phyloP scores from a whole-genome alignment of 2,113 vertebrate genomes.

The Sapajus apella region DNA sequence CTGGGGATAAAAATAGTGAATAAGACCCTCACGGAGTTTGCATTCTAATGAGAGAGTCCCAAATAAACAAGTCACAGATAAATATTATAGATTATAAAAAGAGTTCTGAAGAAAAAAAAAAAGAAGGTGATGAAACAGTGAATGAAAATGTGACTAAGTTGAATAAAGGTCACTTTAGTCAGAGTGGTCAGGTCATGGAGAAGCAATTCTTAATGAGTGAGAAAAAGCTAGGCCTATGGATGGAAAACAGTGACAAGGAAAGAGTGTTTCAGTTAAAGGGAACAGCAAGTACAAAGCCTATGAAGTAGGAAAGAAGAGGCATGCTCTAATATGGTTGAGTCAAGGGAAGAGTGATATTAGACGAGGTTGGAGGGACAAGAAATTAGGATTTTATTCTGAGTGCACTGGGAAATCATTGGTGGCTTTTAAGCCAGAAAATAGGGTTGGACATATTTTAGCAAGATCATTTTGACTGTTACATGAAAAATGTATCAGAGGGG shows the following conservation, averaged over 20 bases:
- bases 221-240: neutral
- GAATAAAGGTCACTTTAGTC: neutral
- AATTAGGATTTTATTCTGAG: neutral
- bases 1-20: neutral
- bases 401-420: neutral
- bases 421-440: constrained; percentile 10
- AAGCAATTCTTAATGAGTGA: neutral
- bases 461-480: constrained; percentile 22
- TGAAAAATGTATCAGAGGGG: constrained; percentile 23
- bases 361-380: neutral
- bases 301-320: neutral
- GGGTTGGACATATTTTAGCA: neutral
- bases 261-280: neutral
- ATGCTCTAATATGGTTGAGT: neutral
- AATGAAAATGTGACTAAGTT: neutral
- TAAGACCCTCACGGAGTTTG: neutral
- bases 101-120: constrained; percentile 27
- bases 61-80: neutral
- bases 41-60: neutral
- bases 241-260: neutral
- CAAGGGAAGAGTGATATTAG: neutral
- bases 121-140: neutral
- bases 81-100: neutral
- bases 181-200: neutral
- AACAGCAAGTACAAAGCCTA: neutral